phyloP scores from a whole-genome alignment of 2,113 vertebrate species.

The Greenwoodochromis staneri region DNA sequence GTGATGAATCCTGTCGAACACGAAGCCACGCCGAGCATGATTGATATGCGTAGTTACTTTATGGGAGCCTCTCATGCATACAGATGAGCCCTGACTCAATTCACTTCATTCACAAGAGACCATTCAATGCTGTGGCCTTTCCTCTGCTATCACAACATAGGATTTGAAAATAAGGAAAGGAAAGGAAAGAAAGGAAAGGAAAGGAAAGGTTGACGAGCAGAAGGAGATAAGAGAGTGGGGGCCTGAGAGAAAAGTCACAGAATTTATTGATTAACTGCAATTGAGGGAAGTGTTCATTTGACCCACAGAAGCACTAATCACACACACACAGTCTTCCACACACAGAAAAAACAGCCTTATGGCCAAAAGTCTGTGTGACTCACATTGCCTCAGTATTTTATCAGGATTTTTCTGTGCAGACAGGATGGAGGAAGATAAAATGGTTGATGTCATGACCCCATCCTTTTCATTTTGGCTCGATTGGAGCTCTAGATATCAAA shows the following conservation, averaged over 20 bases:
- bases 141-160: background rate
- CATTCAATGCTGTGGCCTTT: constrained; percentile 16
- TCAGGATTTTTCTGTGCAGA: constrained; percentile 24
- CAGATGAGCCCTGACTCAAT: constrained; percentile 51
- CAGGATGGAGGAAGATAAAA: constrained; percentile 46
- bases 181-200: background rate
- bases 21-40: constrained; percentile 30
- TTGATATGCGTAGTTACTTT: constrained; percentile 61
- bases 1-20: constrained; percentile 36
- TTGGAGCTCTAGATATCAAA: constrained; percentile 52
- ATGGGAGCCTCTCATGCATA: constrained; percentile 54
- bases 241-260: constrained; percentile 3
- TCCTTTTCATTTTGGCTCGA: constrained; percentile 54
- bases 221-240: background rate
- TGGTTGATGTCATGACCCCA: constrained; percentile 39
- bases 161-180: background rate
- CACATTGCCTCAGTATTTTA: constrained; percentile 30
- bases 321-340: background rate
- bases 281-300: constrained; percentile 26
- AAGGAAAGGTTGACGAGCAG: background rate
- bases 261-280: constrained; percentile 35
- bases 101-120: constrained; percentile 59
- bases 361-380: background rate
- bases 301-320: constrained; percentile 25
- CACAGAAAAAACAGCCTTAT: background rate